A percentile compares a stretch with the other conserved stretches of the same genome.
phyloP scores from a whole-genome alignment of 2,797 vertebrate species.

The Helarctos malayanus region DNA sequence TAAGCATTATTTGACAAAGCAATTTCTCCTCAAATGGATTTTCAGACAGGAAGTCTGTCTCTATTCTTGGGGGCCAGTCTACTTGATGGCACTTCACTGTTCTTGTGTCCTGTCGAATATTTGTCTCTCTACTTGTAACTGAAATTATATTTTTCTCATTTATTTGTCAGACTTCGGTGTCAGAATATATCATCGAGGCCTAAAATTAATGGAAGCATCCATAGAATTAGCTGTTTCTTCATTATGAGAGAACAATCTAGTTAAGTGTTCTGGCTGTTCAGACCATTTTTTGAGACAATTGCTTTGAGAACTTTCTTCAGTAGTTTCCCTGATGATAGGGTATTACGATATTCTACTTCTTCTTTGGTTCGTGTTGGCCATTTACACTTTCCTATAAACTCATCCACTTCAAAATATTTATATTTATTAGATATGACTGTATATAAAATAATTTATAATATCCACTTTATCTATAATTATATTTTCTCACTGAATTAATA shows the following conservation, averaged over 20 bases:
- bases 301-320: background rate
- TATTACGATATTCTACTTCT: background rate
- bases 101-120: background rate
- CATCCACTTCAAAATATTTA: background rate
- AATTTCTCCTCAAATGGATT: constrained; percentile 34
- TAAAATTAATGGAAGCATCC: constrained; percentile 10
- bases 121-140: constrained; percentile 23
- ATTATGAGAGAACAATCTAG: background rate
- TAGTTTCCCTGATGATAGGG: constrained; percentile 46
- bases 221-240: constrained; percentile 12
- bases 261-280: constrained; percentile 3
- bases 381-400: background rate
- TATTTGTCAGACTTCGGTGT: constrained; percentile 49
- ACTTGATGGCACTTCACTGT: background rate
- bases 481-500: background rate
- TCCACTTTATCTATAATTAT: background rate
- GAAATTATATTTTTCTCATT: constrained; percentile 23
- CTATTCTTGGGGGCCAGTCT: background rate
- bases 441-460: background rate
- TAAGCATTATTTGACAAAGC: constrained; percentile 14
- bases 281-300: constrained; percentile 35
- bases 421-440: background rate
- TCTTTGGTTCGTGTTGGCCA: background rate
- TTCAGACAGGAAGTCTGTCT: background rate
- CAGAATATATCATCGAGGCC: constrained; percentile 5